Evolutionary conservation across 2,113 vertebrate species (phyloP), one percentile per base, ranked within the genome.

Genomic region (Tiliqua scincoides): DNA sequence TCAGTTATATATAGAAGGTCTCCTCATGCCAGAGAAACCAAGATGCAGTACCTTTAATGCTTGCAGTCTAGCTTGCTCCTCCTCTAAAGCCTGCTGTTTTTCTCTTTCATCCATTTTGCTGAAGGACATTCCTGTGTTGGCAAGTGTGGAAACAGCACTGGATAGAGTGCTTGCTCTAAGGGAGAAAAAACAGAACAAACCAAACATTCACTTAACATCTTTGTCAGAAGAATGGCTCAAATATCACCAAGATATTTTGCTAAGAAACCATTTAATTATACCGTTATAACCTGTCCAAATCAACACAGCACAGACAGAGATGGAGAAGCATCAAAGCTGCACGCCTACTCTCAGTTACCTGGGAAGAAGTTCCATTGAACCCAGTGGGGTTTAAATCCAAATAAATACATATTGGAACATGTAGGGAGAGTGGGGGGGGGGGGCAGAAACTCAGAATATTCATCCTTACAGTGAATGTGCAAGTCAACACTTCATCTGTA

Each of bases 61-160:
- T 92, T 98, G 98, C 90, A 99, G 95, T 75, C 97, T 93, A 78
- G 97, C 97, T 93, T 98, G 98, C 11, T 99, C 98, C 79, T 98
- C 98, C 93, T 98, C 98, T 90, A 99, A 79, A 0, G 98, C 98
- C 88, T 97, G 98, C 93, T 97, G 98, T 87, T 97, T 98, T 94
- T 98, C 98, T 90, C 97, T 98, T 92, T 98, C 98, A 76, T 98
- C 98, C 97, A 98, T 97, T 67, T 94, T 95, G 93, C 97, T 98
- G 91, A 98, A 97, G 87, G 98, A 97, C 96, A 98, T 97, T 43
- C 97, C 97, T 70, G 97, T 97, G 84, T 88, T 98, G 95, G 97
- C 97, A 88, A 98, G 97, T 40, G 97, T 97, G 35, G 97, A 98
- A 90, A 99, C 98, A 0, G 98, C 98, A 74, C 95, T 98, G 89